These are phyloP conservation scores for Deilephila porcellus DNA, from an alignment of 2,888 invertebrate species.

Conservation along the genomic window DNA sequence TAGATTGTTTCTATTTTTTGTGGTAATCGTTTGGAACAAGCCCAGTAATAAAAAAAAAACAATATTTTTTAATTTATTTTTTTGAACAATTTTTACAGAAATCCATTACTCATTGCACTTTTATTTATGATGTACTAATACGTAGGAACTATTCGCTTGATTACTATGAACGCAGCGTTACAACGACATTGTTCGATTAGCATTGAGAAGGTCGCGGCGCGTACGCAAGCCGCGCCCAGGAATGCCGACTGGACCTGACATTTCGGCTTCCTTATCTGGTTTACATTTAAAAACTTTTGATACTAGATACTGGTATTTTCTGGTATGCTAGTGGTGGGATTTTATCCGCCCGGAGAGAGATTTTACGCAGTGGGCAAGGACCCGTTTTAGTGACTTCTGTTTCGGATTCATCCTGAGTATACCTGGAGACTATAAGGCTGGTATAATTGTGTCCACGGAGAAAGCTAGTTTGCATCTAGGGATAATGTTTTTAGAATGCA, in stretches of 20 bases:
- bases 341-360: too few species aligned
- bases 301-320: constrained; percentile 27
- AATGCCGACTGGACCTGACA: constrained; percentile 61
- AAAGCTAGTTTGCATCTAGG: too few species aligned
- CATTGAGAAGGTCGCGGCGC: constrained; percentile 78
- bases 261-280: constrained; percentile 56
- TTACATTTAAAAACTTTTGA: constrained; percentile 25
- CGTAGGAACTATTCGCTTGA: not conserved
- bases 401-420: too few species aligned
- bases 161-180: not conserved
- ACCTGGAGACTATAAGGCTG: too few species aligned
- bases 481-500: too few species aligned
- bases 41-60: too few species aligned
- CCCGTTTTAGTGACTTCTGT: too few species aligned
- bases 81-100: not conserved
- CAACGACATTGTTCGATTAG: constrained; percentile 52
- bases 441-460: too few species aligned
- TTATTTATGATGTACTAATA: not conserved
- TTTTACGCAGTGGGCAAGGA: too few species aligned
- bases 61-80: too few species aligned
- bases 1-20: not conserved
- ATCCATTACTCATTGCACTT: not conserved
- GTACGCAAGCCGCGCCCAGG: constrained; percentile 63
- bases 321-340: not conserved
- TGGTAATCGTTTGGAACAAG: not conserved